Conservation (phyloP, 2,888 invertebrate genomes). For the Trichopoda pennipes region DNA sequence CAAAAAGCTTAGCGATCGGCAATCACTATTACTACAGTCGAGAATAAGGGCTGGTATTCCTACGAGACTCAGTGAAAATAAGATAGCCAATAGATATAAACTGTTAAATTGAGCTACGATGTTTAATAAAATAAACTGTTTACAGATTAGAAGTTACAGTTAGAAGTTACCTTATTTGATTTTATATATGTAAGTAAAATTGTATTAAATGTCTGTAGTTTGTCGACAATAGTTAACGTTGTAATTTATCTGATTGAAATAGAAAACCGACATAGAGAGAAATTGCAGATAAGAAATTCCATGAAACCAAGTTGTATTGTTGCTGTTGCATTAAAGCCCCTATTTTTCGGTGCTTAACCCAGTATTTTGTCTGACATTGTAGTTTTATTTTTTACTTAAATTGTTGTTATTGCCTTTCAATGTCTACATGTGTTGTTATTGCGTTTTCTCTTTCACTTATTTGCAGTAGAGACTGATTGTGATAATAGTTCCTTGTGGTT, state of each 20-base stretch:
- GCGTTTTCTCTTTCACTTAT: conserved; percentile 67
- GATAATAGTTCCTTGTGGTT: conserved; percentile 54
- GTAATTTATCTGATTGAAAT: conserved; percentile 2
- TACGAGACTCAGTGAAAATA: too few relatives aligned
- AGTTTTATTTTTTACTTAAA: conserved; percentile 45
- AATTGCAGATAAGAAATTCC: not conserved
- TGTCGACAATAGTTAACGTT: not conserved
- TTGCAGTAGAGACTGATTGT: conserved; percentile 59
- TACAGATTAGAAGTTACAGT: too few relatives aligned
- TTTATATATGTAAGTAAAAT: too few relatives aligned
- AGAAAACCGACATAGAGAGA: not conserved
- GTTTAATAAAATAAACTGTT: too few relatives aligned
- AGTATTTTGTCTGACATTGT: conserved; percentile 62
- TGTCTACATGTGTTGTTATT: conserved; percentile 58
- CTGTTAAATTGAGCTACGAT: too few relatives aligned
- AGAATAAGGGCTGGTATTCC: too few relatives aligned
- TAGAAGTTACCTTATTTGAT: too few relatives aligned
- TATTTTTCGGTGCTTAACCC: conserved; percentile 39
- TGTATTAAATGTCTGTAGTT: not conserved
- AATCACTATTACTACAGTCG: too few relatives aligned
- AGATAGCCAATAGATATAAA: too few relatives aligned
- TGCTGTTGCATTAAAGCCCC: conserved; percentile 35
- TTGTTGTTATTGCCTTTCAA: conserved; percentile 32
- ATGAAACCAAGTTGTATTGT: conserved; percentile 18
- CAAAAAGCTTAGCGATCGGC: too few relatives aligned